phyloP scores from a whole-genome alignment of 1,140 invertebrate species.

The Saccostrea cuccullata region DNA sequence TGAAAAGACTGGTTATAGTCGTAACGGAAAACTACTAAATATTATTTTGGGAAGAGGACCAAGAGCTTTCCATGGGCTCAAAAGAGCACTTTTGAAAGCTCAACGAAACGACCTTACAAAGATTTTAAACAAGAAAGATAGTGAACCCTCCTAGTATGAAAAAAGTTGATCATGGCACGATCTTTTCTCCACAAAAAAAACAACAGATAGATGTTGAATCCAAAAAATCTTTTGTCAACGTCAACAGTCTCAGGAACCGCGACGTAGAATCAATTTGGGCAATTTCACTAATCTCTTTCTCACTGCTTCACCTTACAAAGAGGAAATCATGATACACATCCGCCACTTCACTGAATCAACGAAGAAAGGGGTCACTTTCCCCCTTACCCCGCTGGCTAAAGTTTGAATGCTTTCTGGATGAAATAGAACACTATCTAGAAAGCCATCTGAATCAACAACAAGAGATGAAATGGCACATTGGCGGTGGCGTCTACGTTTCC shows the following conservation, averaged over 20 bases:
- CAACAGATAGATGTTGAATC: too few relatives aligned
- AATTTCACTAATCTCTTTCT: too few relatives aligned
- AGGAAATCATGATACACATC: constrained; percentile 41
- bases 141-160: neutral
- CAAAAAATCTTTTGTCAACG: too few relatives aligned
- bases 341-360: constrained; percentile 32
- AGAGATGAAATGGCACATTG: constrained; percentile 39
- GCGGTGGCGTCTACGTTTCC: too few relatives aligned
- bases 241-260: neutral
- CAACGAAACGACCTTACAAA: neutral
- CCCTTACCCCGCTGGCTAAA: constrained; percentile 42
- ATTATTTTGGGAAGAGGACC: neutral
- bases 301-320: constrained; percentile 21
- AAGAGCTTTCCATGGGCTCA: neutral
- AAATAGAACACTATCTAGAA: constrained; percentile 3
- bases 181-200: too few relatives aligned
- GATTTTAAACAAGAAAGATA: neutral
- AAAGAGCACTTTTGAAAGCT: neutral
- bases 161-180: neutral
- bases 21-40: neutral
- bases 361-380: constrained; percentile 43
- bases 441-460: neutral
- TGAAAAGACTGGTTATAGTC: neutral
- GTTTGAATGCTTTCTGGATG: constrained; percentile 7
- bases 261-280: too few relatives aligned